Evolutionary conservation across 2,888 invertebrate genomes (phyloP).

Genomic region (Drosophila siamana): DNA sequence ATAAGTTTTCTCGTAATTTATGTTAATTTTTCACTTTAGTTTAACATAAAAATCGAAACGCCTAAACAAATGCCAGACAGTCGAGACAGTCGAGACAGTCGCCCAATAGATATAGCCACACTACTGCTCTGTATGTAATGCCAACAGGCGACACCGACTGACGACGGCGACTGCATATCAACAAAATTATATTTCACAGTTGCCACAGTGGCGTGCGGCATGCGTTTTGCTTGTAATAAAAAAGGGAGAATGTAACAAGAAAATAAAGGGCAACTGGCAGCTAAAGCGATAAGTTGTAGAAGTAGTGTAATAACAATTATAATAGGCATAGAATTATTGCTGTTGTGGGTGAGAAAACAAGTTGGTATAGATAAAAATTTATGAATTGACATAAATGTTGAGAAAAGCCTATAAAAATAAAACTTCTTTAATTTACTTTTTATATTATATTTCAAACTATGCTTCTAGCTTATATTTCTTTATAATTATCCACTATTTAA

Average conservation of each 20-base stretch:
- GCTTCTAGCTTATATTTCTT: too few relatives aligned
- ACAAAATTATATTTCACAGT: constrained; percentile 22
- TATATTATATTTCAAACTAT: too few relatives aligned
- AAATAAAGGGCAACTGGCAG: not conserved
- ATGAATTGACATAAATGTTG: too few relatives aligned
- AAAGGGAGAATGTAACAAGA: not conserved
- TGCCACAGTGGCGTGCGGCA: constrained; percentile 13
- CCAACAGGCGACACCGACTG: constrained; percentile 7
- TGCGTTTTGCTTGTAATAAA: not conserved
- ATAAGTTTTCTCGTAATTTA: constrained; percentile 59
- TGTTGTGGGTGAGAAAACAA: too few relatives aligned
- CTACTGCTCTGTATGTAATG: constrained; percentile 17
- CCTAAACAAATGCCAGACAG: constrained; percentile 72
- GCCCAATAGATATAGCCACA: constrained; percentile 37
- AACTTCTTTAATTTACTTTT: too few relatives aligned
- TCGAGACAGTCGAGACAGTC: constrained; percentile 51
- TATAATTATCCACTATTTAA: too few relatives aligned
- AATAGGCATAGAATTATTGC: too few relatives aligned
- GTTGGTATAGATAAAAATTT: too few relatives aligned
- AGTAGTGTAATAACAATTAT: too few relatives aligned
- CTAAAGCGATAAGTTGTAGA: not conserved
- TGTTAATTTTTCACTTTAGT: constrained; percentile 68
- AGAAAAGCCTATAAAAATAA: too few relatives aligned
- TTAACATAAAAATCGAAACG: constrained; percentile 70
- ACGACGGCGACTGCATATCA: constrained; percentile 30